These are phyloP conservation scores for Pangasianodon hypophthalmus DNA, from an alignment of 2,113 vertebrate genomes.

Conservation along the genomic window DNA sequence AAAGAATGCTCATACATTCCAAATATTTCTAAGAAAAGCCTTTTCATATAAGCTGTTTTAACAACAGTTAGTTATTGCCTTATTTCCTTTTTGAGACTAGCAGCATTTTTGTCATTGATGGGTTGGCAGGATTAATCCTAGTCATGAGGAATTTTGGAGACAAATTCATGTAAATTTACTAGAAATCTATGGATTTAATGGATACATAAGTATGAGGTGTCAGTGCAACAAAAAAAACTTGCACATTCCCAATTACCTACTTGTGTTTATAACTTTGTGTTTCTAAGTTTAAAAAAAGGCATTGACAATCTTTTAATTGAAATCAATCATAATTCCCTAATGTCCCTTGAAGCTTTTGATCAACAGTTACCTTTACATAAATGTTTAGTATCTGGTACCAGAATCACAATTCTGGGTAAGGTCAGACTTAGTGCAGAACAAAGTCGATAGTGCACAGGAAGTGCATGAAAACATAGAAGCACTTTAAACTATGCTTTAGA, in stretches of 20 bases:
- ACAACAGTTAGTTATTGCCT: constrained; percentile 58
- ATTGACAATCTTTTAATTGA: constrained; percentile 43
- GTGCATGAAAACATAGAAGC: neutral
- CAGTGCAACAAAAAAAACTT: neutral
- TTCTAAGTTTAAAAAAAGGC: constrained; percentile 13
- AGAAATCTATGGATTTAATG: constrained; percentile 27
- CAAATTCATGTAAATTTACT: neutral
- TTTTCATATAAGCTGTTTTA: constrained; percentile 49
- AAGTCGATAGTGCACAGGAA: neutral
- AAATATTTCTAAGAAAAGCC: constrained; percentile 52
- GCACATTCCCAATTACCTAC: neutral
- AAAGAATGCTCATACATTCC: constrained; percentile 60
- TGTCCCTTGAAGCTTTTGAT: neutral
- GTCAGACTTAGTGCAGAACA: constrained; percentile 16
- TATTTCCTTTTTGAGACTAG: constrained; percentile 47
- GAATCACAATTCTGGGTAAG: neutral
- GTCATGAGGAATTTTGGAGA: neutral
- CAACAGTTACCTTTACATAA: constrained; percentile 7
- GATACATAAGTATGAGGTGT: neutral
- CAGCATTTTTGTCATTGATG: constrained; percentile 43
- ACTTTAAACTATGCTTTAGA: constrained; percentile 1
- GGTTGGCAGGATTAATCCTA: constrained; percentile 25
- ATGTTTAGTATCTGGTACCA: neutral
- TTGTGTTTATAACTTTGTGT: neutral
- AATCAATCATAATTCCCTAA: constrained; percentile 11